phyloP scores from a whole-genome alignment of 2,113 vertebrate species.

The Rhynchopsitta pachyrhyncha region DNA sequence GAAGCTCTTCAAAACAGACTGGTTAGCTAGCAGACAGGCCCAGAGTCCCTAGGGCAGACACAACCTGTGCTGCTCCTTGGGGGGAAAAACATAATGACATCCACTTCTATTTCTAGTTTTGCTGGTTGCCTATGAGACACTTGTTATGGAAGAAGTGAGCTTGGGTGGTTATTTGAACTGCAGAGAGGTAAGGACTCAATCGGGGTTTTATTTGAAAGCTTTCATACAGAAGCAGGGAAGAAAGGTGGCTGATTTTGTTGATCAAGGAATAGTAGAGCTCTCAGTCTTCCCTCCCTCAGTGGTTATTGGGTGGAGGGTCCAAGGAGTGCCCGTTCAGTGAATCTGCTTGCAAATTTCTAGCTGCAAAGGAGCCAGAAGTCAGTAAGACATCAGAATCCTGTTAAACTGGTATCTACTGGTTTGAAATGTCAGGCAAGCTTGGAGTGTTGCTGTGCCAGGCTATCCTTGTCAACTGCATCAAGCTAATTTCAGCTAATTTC shows the following conservation, averaged over 20 bases:
- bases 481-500: slow-evolving; percentile 24
- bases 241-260: background rate
- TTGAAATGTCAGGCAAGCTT: background rate
- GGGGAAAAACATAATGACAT: background rate
- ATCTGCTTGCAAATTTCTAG: background rate
- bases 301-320: background rate
- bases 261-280: background rate
- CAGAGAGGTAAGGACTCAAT: background rate
- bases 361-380: background rate
- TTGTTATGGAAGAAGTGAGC: slow-evolving; percentile 22
- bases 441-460: background rate
- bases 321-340: background rate
- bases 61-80: background rate
- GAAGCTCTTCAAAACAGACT: background rate
- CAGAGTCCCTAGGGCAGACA: background rate
- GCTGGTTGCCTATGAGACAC: background rate
- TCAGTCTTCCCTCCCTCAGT: background rate
- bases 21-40: background rate
- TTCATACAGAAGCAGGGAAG: background rate
- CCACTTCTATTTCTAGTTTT: slow-evolving; percentile 19
- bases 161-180: background rate
- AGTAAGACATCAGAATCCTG: background rate
- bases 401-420: background rate
- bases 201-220: background rate
- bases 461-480: background rate